Conservation (phyloP, 2,797 vertebrate species). For the Poeciliopsis presidionis region DNA sequence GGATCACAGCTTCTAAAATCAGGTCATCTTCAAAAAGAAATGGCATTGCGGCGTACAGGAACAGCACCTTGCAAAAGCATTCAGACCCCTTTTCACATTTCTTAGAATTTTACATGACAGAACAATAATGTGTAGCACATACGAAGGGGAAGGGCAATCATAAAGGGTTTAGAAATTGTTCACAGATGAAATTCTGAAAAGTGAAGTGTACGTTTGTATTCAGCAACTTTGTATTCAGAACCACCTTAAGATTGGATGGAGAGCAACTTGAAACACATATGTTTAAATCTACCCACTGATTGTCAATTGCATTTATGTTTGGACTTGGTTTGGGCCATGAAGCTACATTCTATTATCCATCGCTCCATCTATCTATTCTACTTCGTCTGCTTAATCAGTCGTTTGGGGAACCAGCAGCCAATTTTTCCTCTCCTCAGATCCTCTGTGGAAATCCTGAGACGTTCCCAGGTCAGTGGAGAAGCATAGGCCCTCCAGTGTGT, state of each 20-base stretch:
- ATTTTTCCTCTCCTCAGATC: too few species aligned
- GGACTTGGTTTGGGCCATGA: background rate
- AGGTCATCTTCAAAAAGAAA: conserved; percentile 1
- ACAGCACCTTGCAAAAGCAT: background rate
- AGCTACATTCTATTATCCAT: background rate
- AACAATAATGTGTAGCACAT: background rate
- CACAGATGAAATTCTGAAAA: background rate
- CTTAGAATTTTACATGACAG: background rate
- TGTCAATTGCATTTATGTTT: background rate
- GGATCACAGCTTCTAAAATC: conserved; percentile 13
- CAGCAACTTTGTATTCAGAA: background rate
- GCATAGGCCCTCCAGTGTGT: too few species aligned
- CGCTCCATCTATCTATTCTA: too few species aligned
- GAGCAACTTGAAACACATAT: background rate
- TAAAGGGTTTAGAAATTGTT: background rate
- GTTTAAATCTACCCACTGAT: background rate
- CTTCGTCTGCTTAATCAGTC: too few species aligned
- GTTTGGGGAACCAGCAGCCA: too few species aligned
- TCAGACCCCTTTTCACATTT: background rate
- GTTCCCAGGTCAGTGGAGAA: too few species aligned
- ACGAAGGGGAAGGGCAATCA: background rate
- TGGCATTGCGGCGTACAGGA: background rate
- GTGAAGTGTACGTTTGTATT: background rate
- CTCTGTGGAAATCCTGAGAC: background rate
- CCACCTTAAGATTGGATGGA: background rate